A percentile compares a stretch with the other conserved stretches of the same genome.
phyloP scores from a whole-genome alignment of 2,113 vertebrate species.

The Ciconia maguari region DNA sequence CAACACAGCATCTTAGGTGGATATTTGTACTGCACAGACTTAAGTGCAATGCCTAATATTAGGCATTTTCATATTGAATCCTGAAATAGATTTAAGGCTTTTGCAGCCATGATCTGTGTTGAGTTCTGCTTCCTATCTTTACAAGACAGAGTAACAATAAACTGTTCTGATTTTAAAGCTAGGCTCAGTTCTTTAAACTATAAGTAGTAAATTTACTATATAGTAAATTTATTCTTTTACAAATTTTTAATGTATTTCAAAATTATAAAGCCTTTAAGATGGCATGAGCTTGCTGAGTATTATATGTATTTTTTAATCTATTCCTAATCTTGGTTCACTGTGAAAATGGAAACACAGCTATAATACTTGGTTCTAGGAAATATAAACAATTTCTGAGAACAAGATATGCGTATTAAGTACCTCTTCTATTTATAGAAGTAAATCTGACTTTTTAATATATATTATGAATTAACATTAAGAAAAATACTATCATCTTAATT shows the following conservation, averaged over 20 bases:
- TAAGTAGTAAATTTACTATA: too few relatives aligned
- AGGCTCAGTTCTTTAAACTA: not conserved
- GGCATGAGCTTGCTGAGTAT: not conserved
- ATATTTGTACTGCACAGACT: not conserved
- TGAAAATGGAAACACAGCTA: not conserved
- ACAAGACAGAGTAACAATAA: not conserved
- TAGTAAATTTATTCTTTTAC: not conserved
- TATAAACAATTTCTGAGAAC: not conserved
- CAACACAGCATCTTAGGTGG: not conserved
- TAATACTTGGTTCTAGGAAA: not conserved
- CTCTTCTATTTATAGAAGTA: not conserved
- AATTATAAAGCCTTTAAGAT: not conserved
- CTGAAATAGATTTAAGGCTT: not conserved
- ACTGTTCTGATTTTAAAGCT: not conserved
- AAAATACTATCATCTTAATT: slow-evolving; percentile 47
- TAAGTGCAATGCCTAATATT: not conserved
- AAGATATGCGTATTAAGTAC: not conserved
- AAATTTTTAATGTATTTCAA: not conserved
- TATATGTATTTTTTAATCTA: not conserved
- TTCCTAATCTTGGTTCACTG: not conserved
- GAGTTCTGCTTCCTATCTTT: not conserved
- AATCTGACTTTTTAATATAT: slow-evolving; percentile 16
- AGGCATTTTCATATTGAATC: not conserved
- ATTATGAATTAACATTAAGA: slow-evolving; percentile 20
- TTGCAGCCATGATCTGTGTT: not conserved